Percentiles rank a stretch among this genome's conserved stretches.
Conservation (phyloP, 2,797 vertebrate species). For the Galaxias olidus region DNA sequence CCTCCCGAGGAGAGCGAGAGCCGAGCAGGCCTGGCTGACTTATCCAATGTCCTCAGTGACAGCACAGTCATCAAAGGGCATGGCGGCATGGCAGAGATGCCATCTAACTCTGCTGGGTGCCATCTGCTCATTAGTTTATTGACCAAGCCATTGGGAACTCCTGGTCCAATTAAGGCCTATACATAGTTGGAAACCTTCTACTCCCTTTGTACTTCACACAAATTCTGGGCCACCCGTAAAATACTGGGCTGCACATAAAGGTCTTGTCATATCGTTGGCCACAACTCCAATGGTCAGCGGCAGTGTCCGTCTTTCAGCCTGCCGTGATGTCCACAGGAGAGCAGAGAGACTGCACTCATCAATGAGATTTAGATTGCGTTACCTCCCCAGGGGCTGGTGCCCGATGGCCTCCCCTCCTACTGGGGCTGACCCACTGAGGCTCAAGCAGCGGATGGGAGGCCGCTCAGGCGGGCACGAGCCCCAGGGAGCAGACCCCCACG, state of each 20-base stretch:
- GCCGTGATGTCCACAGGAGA: background rate
- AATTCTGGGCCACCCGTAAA: too few relatives aligned
- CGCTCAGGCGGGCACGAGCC: slow-evolving; percentile 18
- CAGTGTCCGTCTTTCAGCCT: background rate
- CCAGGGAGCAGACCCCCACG: slow-evolving; percentile 11
- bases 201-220: too few relatives aligned
- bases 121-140: slow-evolving; percentile 51
- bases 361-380: slow-evolving; percentile 12
- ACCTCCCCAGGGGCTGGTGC: background rate
- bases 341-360: slow-evolving; percentile 12
- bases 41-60: slow-evolving; percentile 51
- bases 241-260: too few relatives aligned
- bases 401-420: background rate
- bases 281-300: background rate
- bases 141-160: too few relatives aligned
- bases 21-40: slow-evolving; percentile 44
- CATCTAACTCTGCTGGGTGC: slow-evolving; percentile 30
- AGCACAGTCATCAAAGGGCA: slow-evolving; percentile 46
- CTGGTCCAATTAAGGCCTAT: too few relatives aligned
- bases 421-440: background rate
- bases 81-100: slow-evolving; percentile 32
- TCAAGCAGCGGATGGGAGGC: slow-evolving; percentile 28
- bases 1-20: slow-evolving; percentile 45
- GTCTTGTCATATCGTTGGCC: background rate
- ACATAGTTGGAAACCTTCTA: too few relatives aligned